Evolutionary conservation across 92 coral and sea anemone genomes (phyloP).

Genomic region (Chrysogorgia sp.): DNA sequence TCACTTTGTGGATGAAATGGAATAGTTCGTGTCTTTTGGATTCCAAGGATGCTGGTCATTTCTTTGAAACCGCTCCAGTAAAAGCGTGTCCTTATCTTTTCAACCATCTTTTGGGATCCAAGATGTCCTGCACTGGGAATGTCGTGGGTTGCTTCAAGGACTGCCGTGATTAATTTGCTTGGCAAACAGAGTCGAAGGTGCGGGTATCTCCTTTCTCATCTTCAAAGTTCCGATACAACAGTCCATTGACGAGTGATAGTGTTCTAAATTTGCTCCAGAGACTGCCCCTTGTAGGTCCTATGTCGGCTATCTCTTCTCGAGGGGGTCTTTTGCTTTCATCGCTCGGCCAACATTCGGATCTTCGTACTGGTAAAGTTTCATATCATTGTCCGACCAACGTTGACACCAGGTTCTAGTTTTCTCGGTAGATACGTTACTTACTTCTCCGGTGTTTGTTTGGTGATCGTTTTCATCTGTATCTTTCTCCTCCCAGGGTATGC

Average conservation of each 20-base stretch:
- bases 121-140: background rate
- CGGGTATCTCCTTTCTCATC: slow-evolving; percentile 19
- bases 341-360: slow-evolving; percentile 14
- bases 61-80: too few relatives aligned
- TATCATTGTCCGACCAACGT: slow-evolving; percentile 16
- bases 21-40: background rate
- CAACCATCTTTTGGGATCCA: slow-evolving; percentile 20
- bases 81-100: too few relatives aligned
- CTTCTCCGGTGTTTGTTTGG: background rate
- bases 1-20: too few relatives aligned
- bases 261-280: slow-evolving; percentile 55
- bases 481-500: background rate
- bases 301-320: slow-evolving; percentile 42
- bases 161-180: background rate
- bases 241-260: slow-evolving; percentile 34
- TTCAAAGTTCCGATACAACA: slow-evolving; percentile 51
- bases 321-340: slow-evolving; percentile 28
- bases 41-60: background rate
- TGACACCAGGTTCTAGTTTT: background rate
- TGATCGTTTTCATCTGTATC: background rate
- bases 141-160: background rate
- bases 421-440: background rate
- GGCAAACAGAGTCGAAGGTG: slow-evolving; percentile 40
- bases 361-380: slow-evolving; percentile 10
- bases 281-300: slow-evolving; percentile 42